Base-by-base conservation (phyloP, 2,797 vertebrate species). In the Cyclopterus lumpus region DNA sequence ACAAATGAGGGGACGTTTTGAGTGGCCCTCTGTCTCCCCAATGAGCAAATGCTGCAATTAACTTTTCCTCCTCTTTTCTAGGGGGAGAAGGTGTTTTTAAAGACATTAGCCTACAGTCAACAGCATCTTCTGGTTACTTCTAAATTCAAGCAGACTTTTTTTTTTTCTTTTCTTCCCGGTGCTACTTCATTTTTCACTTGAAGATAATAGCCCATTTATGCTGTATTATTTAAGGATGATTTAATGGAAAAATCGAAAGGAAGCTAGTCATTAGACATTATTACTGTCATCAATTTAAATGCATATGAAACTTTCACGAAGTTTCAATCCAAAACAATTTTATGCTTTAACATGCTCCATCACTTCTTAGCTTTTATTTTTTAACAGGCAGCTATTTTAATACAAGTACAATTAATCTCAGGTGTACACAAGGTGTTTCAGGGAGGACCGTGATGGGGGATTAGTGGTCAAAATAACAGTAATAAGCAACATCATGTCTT, bases 41-140 rank as follows among this genome's bases (percentile, higher is more conserved):
- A 18, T 96, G 96, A 97, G 96, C 95, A 96, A 97, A 96, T 95
- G 95, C 96, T 95, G 95, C 96, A 97, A 97, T 97, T 97, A 97
- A 96, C 95, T 95, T 96, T 92, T 85, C 87, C 79, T 87, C 80
- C 83, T 95, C 74, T 84, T 86, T 87, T 88, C 77, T 68, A 54
- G 15, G 40, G 49, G 48, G 70, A 96, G 96, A 96, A 96, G 96
- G 96, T 96, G 96, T 97, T 97, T 96, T 96, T 67, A 96, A 97
- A 96, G 96, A 95, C 96, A 95, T 96, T 96, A 95, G 95, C 83
- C 77, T 73, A 73, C 70, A 86, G 87, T 88, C 86, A 84, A 83
- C 96, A 96, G 95, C 95, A 94, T 97, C 96, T 86, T 85, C 81
- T 76, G 94, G 94, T 80, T 84, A 93, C 93, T 94, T 93, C 89